phyloP scores from a whole-genome alignment of 37 sponge, comb jelly and placozoan genomes.

The Oopsacas minuta region DNA sequence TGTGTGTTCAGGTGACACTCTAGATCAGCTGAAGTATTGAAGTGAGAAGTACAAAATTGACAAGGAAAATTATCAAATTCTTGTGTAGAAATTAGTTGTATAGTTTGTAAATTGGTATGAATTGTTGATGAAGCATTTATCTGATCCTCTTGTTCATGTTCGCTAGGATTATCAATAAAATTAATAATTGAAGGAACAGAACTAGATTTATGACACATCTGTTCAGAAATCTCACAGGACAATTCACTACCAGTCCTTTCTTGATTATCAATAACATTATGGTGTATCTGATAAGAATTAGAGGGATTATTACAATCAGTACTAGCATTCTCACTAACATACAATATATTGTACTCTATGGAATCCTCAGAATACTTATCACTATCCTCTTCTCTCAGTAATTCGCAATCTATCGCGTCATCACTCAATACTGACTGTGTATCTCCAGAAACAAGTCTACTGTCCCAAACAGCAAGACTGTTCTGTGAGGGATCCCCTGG shows the following conservation, averaged over 20 bases:
- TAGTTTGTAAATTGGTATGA: no score
- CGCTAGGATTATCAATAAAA: no score
- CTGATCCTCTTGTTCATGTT: no score
- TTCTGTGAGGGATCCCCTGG: background rate
- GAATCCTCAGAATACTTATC: background rate
- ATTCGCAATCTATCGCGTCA: background rate
- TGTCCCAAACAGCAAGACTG: background rate
- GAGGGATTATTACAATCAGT: background rate
- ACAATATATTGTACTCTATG: background rate
- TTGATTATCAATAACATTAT: background rate
- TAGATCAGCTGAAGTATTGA: background rate
- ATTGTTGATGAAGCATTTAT: no score
- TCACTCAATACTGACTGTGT: background rate
- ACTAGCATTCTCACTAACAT: background rate
- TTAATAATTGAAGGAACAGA: background rate
- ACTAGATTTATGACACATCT: background rate
- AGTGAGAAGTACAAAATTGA: background rate
- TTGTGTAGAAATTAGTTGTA: no score
- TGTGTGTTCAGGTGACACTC: background rate
- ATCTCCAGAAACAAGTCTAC: background rate
- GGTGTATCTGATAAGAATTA: background rate
- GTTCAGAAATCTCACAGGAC: background rate
- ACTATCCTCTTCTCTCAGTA: background rate
- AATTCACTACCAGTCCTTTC: background rate
- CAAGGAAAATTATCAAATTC: background rate